Conservation (phyloP, 2,888 invertebrate genomes). For the Diaphora mendica region DNA sequence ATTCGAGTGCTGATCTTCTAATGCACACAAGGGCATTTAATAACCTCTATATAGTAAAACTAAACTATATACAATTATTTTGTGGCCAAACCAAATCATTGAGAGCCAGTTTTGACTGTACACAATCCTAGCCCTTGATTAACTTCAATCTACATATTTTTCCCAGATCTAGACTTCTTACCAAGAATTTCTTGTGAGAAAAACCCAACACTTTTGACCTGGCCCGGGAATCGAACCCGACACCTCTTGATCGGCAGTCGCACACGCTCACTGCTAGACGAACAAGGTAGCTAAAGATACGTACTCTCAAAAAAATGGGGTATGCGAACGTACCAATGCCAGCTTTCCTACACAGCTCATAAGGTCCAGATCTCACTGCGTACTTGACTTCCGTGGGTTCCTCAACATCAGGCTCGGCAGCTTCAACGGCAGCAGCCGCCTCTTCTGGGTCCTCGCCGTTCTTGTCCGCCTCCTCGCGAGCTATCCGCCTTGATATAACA, state of each 20-base stretch:
- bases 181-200: too few relatives aligned
- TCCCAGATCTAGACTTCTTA: neutral
- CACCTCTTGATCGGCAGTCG: too few relatives aligned
- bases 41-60: neutral
- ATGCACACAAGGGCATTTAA: neutral
- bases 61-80: neutral
- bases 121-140: neutral
- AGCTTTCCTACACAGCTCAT: conserved; percentile 94
- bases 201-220: too few relatives aligned
- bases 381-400: conserved; percentile 91
- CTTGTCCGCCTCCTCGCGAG: conserved; percentile 82
- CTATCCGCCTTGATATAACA: conserved; percentile 48
- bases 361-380: conserved; percentile 95
- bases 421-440: conserved; percentile 85
- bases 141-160: neutral
- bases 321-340: conserved; percentile 88
- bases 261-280: too few relatives aligned
- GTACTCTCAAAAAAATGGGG: too few relatives aligned
- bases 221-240: too few relatives aligned
- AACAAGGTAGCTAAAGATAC: too few relatives aligned
- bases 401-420: conserved; percentile 85
- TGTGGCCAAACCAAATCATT: neutral
- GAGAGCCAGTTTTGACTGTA: neutral
- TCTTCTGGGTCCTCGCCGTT: conserved; percentile 89
- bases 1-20: neutral